Conservation (phyloP, 2,113 vertebrate genomes). For the Rhodinocichla rosea region DNA sequence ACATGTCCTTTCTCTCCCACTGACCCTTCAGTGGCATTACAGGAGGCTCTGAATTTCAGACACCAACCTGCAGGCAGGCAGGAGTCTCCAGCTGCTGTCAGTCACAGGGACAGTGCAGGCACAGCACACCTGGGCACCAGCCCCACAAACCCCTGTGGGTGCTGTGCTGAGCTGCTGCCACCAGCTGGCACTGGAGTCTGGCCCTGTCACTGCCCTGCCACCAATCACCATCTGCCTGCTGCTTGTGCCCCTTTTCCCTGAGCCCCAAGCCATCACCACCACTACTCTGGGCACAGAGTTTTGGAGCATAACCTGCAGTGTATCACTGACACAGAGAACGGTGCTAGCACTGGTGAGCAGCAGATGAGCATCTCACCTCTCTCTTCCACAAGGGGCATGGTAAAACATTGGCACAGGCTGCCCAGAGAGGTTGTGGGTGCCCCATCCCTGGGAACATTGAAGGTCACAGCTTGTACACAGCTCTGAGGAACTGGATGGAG, state of each 20-base stretch:
- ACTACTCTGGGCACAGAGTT: neutral
- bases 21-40: rapidly evolving
- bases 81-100: neutral
- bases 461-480: neutral
- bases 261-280: neutral
- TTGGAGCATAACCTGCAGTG: neutral
- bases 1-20: neutral
- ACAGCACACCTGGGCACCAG: neutral
- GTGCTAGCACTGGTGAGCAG: neutral
- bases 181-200: neutral
- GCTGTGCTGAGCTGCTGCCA: neutral
- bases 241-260: neutral
- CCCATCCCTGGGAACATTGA: neutral
- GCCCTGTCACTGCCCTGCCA: neutral
- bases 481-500: neutral
- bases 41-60: neutral
- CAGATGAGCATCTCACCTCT: neutral
- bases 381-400: no score
- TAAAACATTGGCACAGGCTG: neutral
- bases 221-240: neutral
- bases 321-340: neutral
- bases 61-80: neutral
- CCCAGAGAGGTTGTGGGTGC: neutral
- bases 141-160: rapidly evolving
- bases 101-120: rapidly evolving